Conservation (phyloP, 2,797 vertebrate genomes). For the Chaenodraco wilsoni region DNA sequence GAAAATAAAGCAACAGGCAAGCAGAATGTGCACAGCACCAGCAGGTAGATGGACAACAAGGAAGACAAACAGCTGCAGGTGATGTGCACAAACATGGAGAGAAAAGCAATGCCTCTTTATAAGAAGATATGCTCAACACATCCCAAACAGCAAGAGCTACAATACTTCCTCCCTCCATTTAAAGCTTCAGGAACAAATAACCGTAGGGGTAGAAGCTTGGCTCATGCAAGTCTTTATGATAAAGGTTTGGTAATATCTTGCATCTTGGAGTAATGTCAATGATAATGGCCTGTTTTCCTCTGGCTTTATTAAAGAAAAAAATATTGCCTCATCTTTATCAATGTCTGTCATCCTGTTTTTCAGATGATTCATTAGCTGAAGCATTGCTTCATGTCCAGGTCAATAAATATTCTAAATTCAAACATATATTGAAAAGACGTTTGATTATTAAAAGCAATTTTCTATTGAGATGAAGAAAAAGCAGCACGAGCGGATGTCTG, state of each 20-base stretch:
- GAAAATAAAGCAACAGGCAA: constrained; percentile 44
- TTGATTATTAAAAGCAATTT: neutral
- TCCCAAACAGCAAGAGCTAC: constrained; percentile 43
- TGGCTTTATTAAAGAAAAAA: constrained; percentile 60
- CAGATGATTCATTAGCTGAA: constrained; percentile 34
- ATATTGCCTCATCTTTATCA: constrained; percentile 44
- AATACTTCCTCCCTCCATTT: constrained; percentile 51
- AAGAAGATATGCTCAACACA: constrained; percentile 52
- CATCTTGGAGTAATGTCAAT: constrained; percentile 60
- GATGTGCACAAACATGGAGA: constrained; percentile 41
- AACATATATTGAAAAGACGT: neutral
- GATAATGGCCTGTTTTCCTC: constrained; percentile 59
- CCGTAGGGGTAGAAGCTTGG: constrained; percentile 2
- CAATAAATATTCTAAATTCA: neutral
- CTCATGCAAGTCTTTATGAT: constrained; percentile 41
- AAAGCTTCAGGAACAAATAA: constrained; percentile 62
- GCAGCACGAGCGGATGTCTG: neutral
- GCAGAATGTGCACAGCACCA: constrained; percentile 29
- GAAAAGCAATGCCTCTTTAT: constrained; percentile 47
- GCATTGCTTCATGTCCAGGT: neutral
- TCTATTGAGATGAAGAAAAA: neutral
- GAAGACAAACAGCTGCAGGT: constrained; percentile 59
- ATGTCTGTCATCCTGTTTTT: constrained; percentile 55
- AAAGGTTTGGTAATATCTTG: constrained; percentile 56
- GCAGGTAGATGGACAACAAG: constrained; percentile 55